phyloP scores from a whole-genome alignment of 2,888 invertebrate genomes.

The Melipona bicolor region DNA sequence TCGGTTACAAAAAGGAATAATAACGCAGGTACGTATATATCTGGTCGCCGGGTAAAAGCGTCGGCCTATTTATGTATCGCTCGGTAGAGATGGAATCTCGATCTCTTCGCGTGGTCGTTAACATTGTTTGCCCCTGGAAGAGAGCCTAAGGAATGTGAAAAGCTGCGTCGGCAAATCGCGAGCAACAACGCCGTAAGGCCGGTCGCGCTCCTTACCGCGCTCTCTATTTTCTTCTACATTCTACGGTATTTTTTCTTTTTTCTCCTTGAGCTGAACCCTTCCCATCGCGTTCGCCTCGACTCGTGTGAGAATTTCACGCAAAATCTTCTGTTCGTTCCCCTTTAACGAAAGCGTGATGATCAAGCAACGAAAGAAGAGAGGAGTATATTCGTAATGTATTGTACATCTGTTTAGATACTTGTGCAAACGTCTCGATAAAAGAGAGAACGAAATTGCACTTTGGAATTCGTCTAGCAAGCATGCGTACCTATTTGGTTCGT shows the following conservation, averaged over 20 bases:
- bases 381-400: background rate
- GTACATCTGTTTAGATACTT: background rate
- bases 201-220: slow-evolving; percentile 42
- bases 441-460: background rate
- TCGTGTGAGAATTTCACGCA: slow-evolving; percentile 46
- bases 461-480: background rate
- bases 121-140: slow-evolving; percentile 73
- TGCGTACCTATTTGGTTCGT: background rate
- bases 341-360: background rate
- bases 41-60: slow-evolving; percentile 65
- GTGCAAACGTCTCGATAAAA: background rate
- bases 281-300: slow-evolving; percentile 15
- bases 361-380: background rate
- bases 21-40: slow-evolving; percentile 67
- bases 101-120: slow-evolving; percentile 73
- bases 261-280: slow-evolving; percentile 41
- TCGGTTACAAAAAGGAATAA: slow-evolving; percentile 67
- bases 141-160: slow-evolving; percentile 73
- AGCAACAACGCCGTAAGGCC: slow-evolving; percentile 55
- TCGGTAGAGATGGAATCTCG: slow-evolving; percentile 70
- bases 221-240: slow-evolving; percentile 49
- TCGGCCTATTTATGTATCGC: slow-evolving; percentile 71
- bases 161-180: slow-evolving; percentile 65
- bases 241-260: slow-evolving; percentile 33
- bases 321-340: slow-evolving; percentile 21